phyloP scores from a whole-genome alignment of 2,888 invertebrate species.

The Pelosia muscerda region DNA sequence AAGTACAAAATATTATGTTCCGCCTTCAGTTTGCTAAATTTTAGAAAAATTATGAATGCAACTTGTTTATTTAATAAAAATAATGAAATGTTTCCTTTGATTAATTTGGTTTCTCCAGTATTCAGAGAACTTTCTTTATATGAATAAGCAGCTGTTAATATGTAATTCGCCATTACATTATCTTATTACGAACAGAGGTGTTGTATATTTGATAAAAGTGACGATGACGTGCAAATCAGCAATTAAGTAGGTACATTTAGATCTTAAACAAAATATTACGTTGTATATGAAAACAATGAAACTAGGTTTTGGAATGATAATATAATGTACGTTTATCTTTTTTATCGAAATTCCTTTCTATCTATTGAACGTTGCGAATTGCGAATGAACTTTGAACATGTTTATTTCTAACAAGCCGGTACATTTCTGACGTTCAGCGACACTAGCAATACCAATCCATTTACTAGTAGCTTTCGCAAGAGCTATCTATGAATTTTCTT shows the following conservation, averaged over 20 bases:
- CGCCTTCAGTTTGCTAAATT: too few species aligned
- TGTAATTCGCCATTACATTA: too few species aligned
- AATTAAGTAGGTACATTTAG: not conserved
- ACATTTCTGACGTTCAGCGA: not conserved
- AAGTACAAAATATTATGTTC: too few species aligned
- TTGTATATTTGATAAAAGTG: not conserved
- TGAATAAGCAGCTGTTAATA: too few species aligned
- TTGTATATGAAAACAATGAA: not conserved
- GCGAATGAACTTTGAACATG: not conserved
- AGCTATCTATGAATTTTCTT: not conserved
- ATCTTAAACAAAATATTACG: not conserved
- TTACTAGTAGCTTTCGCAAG: not conserved
- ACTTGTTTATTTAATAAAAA: too few species aligned
- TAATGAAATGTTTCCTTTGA: too few species aligned
- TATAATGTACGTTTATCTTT: not conserved
- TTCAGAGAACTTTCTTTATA: too few species aligned
- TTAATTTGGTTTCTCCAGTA: too few species aligned
- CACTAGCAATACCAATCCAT: not conserved
- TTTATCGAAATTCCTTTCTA: slow-evolving; percentile 5
- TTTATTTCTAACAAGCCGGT: not conserved
- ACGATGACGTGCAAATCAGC: not conserved
- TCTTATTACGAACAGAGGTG: not conserved
- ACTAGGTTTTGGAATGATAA: not conserved
- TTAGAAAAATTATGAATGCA: too few species aligned
- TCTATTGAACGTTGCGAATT: not conserved